Evolutionary conservation across 2,888 invertebrate species (phyloP), one percentile per base, ranked within the genome.

Genomic region (Melitaea athalia): DNA sequence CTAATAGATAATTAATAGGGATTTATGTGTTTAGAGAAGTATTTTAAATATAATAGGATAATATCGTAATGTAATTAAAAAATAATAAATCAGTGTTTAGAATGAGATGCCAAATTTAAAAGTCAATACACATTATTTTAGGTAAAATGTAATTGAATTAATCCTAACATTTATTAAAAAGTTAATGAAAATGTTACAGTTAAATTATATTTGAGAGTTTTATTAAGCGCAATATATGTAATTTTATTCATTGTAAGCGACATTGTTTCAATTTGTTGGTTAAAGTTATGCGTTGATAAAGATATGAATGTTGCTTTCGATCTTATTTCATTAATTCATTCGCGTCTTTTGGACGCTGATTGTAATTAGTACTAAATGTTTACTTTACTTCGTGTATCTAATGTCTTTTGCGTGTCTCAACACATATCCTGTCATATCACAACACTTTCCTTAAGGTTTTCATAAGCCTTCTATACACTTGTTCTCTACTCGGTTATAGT

Each of bases 121-220:
- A 94, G 94, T 94, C 94, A 94, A 94, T 94, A 94, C 94, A 89
- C 89, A 88, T 93, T 93, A 93, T 90, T 91, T 92, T 92, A 94
- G 93, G 93, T 93, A 93, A 93, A 93, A 85, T 82, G 83, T 92
- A 91, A 91, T 87, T 90, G 89, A 91, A 84, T 83, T 90, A 91
- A 91, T 89, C 89, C 88, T 91, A 89, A 90, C 91, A 84, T 90
- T 90, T 91, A 91, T 91, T 91, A 82, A 91, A 90, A 89, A 91
- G 90, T 91, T 91, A 84, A 90, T 88, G 82, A 89, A 86, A 91
- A 90, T 92, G 90, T 92, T 91, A 91, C 91, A 91, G 91, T 92
- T 92, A 86, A 91, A 92, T 91, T 92, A 92, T 92, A 92, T 92
- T 92, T 91, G 91, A 92, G 92, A 92, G 92, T 92, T 92, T 92